These are phyloP conservation scores for Eilema depressum DNA, from an alignment of 2,888 invertebrate genomes.

Conservation along the genomic window DNA sequence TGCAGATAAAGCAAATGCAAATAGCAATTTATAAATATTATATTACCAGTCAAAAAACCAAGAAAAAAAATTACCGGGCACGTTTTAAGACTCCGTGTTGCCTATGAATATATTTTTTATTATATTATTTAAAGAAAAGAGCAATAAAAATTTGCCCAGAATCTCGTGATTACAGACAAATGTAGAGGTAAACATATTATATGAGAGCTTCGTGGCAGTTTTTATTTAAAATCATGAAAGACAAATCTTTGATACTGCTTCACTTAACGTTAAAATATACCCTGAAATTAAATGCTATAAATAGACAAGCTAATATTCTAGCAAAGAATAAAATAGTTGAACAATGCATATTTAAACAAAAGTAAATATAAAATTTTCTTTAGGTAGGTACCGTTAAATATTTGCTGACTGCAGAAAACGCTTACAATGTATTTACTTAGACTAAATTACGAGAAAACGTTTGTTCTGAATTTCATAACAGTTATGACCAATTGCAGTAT, in stretches of 20 bases:
- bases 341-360: constrained; percentile 20
- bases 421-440: constrained; percentile 26
- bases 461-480: constrained; percentile 47
- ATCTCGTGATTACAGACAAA: no score
- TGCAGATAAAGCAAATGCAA: no score
- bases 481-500: constrained; percentile 49
- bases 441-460: constrained; percentile 27
- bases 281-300: neutral
- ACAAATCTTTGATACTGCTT: neutral
- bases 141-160: no score
- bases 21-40: no score
- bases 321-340: constrained; percentile 29
- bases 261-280: neutral
- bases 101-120: no score
- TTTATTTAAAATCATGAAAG: neutral
- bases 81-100: no score
- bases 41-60: no score
- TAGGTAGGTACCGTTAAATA: constrained; percentile 24
- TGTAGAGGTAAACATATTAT: no score
- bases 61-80: no score
- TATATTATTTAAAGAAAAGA: no score
- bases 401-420: constrained; percentile 28
- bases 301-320: constrained; percentile 13
- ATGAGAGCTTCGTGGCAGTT: no score
- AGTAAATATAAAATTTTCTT: constrained; percentile 25